phyloP scores from a whole-genome alignment of 2,888 invertebrate genomes.

The Ormyrus rosae region DNA sequence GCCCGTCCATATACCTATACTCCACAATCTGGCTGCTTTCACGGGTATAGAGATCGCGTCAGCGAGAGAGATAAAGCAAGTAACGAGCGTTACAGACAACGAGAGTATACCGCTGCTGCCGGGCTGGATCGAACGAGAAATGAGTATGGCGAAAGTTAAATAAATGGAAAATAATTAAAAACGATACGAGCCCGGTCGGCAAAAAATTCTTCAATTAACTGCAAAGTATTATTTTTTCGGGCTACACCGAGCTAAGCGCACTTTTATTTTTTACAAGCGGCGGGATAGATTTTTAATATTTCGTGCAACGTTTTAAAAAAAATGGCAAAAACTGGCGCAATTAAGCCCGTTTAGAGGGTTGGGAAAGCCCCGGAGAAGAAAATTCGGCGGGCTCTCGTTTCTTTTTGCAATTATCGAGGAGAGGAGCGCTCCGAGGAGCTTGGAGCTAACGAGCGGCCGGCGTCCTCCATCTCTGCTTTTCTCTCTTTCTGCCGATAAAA shows the following conservation, averaged over 20 bases:
- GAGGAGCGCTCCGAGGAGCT: no score
- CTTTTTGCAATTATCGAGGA: no score
- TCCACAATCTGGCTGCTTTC: conserved; percentile 44
- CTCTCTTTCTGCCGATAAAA: conserved; percentile 60
- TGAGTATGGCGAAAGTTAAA: conserved; percentile 9
- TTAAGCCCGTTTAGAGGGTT: no score
- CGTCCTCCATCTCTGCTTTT: background rate
- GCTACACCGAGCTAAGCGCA: no score
- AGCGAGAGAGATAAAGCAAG: background rate
- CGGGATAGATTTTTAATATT: background rate
- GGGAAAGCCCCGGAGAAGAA: no score
- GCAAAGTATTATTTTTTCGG: no score
- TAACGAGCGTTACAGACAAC: no score
- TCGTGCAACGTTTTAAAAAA: background rate
- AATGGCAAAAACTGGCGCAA: no score
- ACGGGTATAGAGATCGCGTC: conserved; percentile 3
- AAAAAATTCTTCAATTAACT: no score
- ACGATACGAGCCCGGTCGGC: no score
- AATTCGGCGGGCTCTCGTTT: no score
- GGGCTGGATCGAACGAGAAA: conserved; percentile 29
- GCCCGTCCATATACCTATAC: conserved; percentile 13
- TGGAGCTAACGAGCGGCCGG: no score
- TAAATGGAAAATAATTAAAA: conserved; percentile 4
- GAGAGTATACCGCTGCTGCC: background rate
- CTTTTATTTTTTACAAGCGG: background rate